Evolutionary conservation across 2,113 vertebrate genomes (phyloP).

Genomic region (Nothocercus julius): DNA sequence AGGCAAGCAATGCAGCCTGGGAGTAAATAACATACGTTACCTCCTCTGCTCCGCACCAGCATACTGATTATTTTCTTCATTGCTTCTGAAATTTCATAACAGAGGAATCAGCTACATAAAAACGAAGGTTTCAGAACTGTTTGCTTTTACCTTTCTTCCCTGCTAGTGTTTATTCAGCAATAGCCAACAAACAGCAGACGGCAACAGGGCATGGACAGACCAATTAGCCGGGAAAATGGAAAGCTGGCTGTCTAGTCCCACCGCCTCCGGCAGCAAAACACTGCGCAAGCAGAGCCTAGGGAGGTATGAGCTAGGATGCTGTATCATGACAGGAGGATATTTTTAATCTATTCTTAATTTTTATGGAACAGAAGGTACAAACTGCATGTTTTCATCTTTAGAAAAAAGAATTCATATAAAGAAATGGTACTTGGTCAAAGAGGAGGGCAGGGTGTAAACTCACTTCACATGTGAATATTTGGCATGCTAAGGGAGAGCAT

Average conservation of each 20-base stretch:
- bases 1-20: not conserved
- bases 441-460: not conserved
- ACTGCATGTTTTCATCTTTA: not conserved
- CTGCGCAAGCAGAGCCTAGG: not conserved
- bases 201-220: not conserved
- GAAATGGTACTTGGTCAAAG: not conserved
- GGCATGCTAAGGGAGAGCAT: not conserved
- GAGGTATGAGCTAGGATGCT: not conserved
- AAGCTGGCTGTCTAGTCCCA: not conserved
- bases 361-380: not conserved
- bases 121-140: not conserved
- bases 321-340: not conserved
- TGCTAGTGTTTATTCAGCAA: not conserved
- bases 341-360: not conserved
- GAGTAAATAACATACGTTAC: not conserved
- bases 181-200: not conserved
- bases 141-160: not conserved
- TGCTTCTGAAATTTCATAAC: not conserved
- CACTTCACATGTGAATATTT: conserved; percentile 4
- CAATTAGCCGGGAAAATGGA: not conserved
- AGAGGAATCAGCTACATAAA: not conserved
- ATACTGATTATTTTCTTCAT: not conserved
- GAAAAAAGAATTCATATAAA: not conserved
- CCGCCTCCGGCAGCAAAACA: not conserved
- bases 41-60: not conserved